Evolutionary conservation across 2,797 vertebrate genomes (phyloP).

Genomic region (Takifugu ocellatus): DNA sequence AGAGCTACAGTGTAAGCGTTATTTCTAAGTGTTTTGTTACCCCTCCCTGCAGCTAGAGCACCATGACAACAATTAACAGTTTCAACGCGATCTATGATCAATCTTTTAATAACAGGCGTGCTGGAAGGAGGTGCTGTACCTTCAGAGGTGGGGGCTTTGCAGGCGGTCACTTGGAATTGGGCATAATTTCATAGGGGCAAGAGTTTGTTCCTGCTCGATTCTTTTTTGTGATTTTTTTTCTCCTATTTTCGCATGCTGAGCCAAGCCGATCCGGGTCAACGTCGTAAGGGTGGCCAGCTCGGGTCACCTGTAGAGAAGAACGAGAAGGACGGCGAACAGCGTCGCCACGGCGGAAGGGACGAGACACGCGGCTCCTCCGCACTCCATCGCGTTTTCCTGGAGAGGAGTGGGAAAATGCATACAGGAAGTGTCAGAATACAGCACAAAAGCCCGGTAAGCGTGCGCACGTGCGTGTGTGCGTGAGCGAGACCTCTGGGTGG

Average conservation of each 20-base stretch:
- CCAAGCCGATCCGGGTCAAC: slow-evolving; percentile 63
- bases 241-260: slow-evolving; percentile 59
- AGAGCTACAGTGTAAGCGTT: slow-evolving; percentile 50
- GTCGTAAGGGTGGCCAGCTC: slow-evolving; percentile 66
- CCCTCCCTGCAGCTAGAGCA: slow-evolving; percentile 5
- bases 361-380: slow-evolving; percentile 79
- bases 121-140: slow-evolving; percentile 8
- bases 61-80: no score
- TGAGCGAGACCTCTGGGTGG: slow-evolving; percentile 85
- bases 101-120: slow-evolving; percentile 18
- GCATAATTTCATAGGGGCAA: slow-evolving; percentile 30
- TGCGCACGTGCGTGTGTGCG: not conserved
- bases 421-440: not conserved
- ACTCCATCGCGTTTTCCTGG: slow-evolving; percentile 96
- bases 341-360: slow-evolving; percentile 65
- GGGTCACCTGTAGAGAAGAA: slow-evolving; percentile 88
- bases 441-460: not conserved
- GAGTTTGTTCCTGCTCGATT: slow-evolving; percentile 49
- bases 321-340: slow-evolving; percentile 75
- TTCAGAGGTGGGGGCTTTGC: slow-evolving; percentile 43
- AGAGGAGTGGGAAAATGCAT: not conserved
- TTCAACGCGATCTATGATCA: no score
- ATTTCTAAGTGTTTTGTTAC: slow-evolving; percentile 25
- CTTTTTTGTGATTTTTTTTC: slow-evolving; percentile 27
- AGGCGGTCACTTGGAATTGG: slow-evolving; percentile 52